Base-by-base conservation (phyloP, 2,113 vertebrate genomes). In the Gila orcuttii region DNA sequence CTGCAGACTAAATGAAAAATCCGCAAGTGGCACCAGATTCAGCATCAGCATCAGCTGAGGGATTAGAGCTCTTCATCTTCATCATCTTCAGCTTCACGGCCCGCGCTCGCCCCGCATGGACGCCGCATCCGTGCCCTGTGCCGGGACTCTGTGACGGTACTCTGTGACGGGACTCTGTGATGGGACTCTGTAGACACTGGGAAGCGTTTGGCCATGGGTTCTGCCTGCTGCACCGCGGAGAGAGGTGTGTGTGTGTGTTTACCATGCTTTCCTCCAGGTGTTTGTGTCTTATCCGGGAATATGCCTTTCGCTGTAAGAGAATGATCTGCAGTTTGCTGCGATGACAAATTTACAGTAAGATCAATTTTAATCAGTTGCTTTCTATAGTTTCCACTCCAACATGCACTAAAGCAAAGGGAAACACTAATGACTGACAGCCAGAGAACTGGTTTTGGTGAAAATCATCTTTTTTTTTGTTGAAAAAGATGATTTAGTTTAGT, bases 201-300 rank as follows among this genome's bases (percentile, higher is more conserved):
- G 92, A 91, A 91, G 92, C 91, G 88, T 55, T 66, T 85, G 93
- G 90, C 91, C 92, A 97, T 97, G 96, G 96, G 97, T 92, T 96
- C 96, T 87, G 92, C 95, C 85, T 96, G 96, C 88, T 96, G 91
- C 85, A 88, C 94, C 28, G 87, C 91, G 68, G 94, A 95, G 90
- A 94, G 94, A 97, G 97, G 96, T 97, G 93, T 93, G 96, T 69
- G 13, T 42, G 42, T 42, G 42, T 42, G 42, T 42, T 52, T 15
- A 17, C 50, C 39, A 42, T 42, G 50, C 50, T 52, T 52, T 52
- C 4, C 50, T 52, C 6, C n/a, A 10, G 47, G 8, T 69, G 7
- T 69, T 21, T 42, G 68, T 2, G 66, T 9, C 17, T 23, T 1
- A 9, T 19, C 33, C 31, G 10, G 33, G n/a, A 23, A 23, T 71